Base-by-base conservation (phyloP, 1,140 invertebrate genomes). In the Thrips palmi region DNA sequence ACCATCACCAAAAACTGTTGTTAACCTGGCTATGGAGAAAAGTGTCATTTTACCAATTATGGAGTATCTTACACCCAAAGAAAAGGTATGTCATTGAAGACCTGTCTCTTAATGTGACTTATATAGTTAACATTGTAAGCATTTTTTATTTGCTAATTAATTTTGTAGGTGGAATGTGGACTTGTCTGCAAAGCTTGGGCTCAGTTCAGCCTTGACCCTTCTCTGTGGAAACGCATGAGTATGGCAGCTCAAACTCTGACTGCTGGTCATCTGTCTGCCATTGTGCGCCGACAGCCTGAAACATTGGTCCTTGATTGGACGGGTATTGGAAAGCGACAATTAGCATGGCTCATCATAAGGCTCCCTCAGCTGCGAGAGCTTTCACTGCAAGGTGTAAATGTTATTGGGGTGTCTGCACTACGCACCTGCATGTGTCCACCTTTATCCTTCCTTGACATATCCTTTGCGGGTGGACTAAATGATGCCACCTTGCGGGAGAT, bases 121-220 rank as follows among this genome's bases (percentile, higher is more conserved):
- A n/a, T n/a, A n/a, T n/a, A n/a, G n/a, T n/a, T n/a, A n/a, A n/a
- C n/a, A n/a, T n/a, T n/a, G n/a, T n/a, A n/a, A n/a, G n/a, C 24
- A 27, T 8, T n/a, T 8, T 8, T 27, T 27, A 27, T 27, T 29
- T 2, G 19, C 40, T 20, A 4, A 10, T 41, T 33, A 18, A 19
- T 27, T 36, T 29, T 39, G 11, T 33, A 41, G 39, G 32, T 41
- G 5, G 39, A 44, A 8, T 40, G 15, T 14, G 42, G 40, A 43
- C 60, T 70, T 17, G 87, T 93, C 2, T 93, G 86, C 57, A 81
- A 83, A 53, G 69, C 72, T 1, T 94, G 87, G 86, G 77, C 86
- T 5, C 67, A 74, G 39, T 75, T 74, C 53, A 74, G 76, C 46
- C 69, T 85, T 41, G 78, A 88, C 51, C 78, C 82, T n/a, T 63